Conservation (phyloP, 2,888 invertebrate species). For the Ptychoptera contaminata region DNA sequence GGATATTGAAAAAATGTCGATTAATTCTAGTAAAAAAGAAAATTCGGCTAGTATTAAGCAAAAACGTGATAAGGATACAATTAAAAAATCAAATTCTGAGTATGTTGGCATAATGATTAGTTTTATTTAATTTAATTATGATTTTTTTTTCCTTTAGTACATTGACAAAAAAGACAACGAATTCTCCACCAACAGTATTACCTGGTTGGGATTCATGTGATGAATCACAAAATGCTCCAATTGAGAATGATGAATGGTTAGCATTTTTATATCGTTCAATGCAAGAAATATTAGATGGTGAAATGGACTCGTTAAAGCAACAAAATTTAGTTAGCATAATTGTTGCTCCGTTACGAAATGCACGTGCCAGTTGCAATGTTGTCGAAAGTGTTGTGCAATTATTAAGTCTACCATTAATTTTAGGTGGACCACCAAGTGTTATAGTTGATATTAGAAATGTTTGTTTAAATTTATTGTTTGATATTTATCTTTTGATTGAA, state of each 20-base stretch:
- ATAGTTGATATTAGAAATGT: constrained; percentile 35
- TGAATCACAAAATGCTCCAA: constrained; percentile 42
- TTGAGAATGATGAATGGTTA: constrained; percentile 77
- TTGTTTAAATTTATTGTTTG: constrained; percentile 8
- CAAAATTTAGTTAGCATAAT: constrained; percentile 47
- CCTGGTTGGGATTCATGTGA: constrained; percentile 33
- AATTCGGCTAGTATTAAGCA: no score
- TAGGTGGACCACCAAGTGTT: constrained; percentile 30
- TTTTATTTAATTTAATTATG: no score
- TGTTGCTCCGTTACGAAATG: constrained; percentile 47
- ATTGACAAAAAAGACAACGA: constrained; percentile 7
- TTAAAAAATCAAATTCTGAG: no score
- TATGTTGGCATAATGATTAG: no score
- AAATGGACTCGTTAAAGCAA: constrained; percentile 57
- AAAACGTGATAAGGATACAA: no score
- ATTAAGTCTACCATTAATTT: constrained; percentile 45
- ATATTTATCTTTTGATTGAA: not conserved
- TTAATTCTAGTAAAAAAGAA: no score
- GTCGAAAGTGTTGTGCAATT: constrained; percentile 46
- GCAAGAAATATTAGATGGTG: constrained; percentile 67
- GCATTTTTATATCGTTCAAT: constrained; percentile 68
- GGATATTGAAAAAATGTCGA: no score
- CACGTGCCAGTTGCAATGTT: constrained; percentile 43
- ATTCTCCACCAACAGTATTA: constrained; percentile 24
- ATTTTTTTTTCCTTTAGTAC: no score